phyloP scores from a whole-genome alignment of 1,140 invertebrate species.

The Ptiloglossa arizonensis region DNA sequence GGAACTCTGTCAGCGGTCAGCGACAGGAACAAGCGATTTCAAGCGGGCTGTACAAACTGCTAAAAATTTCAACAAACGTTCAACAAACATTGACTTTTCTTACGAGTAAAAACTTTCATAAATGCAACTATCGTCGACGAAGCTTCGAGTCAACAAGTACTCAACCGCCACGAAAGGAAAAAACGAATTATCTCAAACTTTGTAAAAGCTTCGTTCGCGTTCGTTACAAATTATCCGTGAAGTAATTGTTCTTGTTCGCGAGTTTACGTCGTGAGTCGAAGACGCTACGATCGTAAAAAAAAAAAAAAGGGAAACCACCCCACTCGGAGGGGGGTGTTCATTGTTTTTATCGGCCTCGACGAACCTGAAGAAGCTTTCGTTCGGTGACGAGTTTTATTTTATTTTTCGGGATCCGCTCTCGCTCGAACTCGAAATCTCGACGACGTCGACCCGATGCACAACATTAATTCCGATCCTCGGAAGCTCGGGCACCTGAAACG shows the following conservation, averaged over 20 bases:
- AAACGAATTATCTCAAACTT: not conserved
- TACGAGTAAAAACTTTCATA: too few species aligned
- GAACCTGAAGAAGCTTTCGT: too few species aligned
- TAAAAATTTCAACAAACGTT: too few species aligned
- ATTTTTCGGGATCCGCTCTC: not conserved
- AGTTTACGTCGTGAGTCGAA: too few species aligned
- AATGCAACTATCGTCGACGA: too few species aligned
- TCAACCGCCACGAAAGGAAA: not conserved
- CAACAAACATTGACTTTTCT: too few species aligned
- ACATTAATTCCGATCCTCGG: conserved; percentile 31
- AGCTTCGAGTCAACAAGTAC: too few species aligned
- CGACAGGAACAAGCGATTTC: not conserved
- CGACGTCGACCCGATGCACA: conserved; percentile 50
- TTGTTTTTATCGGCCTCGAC: not conserved
- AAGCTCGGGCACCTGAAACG: conserved; percentile 37
- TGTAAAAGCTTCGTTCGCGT: not conserved
- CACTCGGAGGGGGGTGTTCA: not conserved
- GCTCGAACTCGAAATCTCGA: conserved; percentile 33
- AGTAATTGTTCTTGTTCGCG: not conserved
- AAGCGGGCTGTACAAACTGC: too few species aligned
- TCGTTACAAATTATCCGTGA: not conserved
- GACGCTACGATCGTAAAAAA: too few species aligned
- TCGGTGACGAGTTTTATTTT: not conserved
- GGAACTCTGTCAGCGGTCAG: too few species aligned
- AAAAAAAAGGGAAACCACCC: too few species aligned